Evolutionary conservation across 2,797 vertebrate genomes (phyloP).

Genomic region (Ibycter americanus): DNA sequence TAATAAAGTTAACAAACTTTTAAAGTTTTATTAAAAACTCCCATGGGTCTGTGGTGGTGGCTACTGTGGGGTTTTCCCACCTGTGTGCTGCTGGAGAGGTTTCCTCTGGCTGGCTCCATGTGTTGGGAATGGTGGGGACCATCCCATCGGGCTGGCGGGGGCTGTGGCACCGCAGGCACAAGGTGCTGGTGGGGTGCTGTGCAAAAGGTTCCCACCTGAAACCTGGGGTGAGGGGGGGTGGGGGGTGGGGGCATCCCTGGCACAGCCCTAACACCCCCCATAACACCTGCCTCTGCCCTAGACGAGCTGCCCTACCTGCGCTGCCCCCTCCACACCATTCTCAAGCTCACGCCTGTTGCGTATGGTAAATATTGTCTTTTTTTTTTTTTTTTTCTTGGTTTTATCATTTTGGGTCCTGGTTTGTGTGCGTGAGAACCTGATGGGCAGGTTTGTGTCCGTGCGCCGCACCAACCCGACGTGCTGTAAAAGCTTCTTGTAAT

Average conservation of each 20-base stretch:
- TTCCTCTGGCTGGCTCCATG: background rate
- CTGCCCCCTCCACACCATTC: conserved; percentile 93
- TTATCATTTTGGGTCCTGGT: too few species aligned
- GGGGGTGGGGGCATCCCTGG: background rate
- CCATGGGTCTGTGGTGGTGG: rapidly evolving
- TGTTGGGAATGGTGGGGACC: background rate
- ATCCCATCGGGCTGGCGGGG: background rate
- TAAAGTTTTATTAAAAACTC: background rate
- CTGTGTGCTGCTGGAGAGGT: rapidly evolving
- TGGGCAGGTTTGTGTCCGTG: rapidly evolving
- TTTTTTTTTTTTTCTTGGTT: too few species aligned
- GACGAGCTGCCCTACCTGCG: conserved; percentile 94
- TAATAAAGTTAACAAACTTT: background rate
- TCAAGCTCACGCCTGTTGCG: conserved; percentile 93
- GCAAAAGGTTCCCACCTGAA: background rate
- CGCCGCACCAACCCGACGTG: rapidly evolving
- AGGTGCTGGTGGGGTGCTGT: rapidly evolving
- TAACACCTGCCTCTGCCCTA: conserved; percentile 2
- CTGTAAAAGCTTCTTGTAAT: background rate
- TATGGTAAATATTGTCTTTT: conserved; percentile 81
- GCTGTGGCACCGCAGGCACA: rapidly evolving
- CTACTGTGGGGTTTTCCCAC: background rate
- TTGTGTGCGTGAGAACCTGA: too few species aligned
- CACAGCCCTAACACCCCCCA: rapidly evolving
- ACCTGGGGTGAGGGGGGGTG: background rate